Percentiles rank a stretch among this genome's conserved stretches.
These are phyloP conservation scores for Solenopsis fugax DNA, from an alignment of 1,140 invertebrate genomes.

Conservation along the genomic window DNA sequence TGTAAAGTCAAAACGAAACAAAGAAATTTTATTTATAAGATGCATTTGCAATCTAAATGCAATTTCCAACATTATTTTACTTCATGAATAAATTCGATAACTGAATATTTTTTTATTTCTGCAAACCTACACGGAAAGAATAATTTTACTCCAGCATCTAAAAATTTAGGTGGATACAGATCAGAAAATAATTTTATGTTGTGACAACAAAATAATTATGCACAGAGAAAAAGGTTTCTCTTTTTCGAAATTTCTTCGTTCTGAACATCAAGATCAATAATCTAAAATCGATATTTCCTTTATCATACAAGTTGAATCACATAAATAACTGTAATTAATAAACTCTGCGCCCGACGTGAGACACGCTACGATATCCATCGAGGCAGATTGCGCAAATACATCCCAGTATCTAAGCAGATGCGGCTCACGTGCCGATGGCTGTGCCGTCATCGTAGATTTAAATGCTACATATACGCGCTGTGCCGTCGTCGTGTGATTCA, in stretches of 20 bases:
- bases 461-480: background rate
- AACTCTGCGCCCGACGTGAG: background rate
- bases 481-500: background rate
- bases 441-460: slow-evolving; percentile 24
- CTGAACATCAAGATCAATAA: background rate
- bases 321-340: background rate
- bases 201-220: no score
- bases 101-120: background rate
- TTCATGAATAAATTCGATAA: background rate
- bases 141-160: no score
- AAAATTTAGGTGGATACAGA: no score
- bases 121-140: no score
- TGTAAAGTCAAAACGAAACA: background rate
- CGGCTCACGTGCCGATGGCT: background rate
- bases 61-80: background rate
- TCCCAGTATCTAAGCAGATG: slow-evolving; percentile 8
- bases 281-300: background rate
- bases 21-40: background rate
- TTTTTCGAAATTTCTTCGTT: background rate
- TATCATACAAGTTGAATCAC: background rate
- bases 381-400: slow-evolving; percentile 8
- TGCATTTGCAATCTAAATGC: background rate
- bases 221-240: no score
- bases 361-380: background rate
- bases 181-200: no score